Conservation (phyloP, 2,113 vertebrate species). For the Nannobrachium achirus region DNA sequence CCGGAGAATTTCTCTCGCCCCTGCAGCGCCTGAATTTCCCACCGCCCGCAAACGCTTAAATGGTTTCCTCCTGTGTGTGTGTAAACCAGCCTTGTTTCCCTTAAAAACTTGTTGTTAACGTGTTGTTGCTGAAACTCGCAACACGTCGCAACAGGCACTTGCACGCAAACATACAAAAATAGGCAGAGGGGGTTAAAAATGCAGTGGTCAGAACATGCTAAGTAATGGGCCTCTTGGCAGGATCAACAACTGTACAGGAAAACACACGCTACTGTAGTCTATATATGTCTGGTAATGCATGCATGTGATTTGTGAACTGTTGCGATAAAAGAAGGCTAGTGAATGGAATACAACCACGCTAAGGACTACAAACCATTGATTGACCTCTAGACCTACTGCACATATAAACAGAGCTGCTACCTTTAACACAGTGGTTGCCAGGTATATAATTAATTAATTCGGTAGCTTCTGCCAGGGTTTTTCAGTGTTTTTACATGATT, state of each 20-base stretch:
- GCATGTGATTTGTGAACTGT: no score
- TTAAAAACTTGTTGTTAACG: conserved; percentile 43
- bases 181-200: conserved; percentile 1
- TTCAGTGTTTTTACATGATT: no score
- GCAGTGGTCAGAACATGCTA: conserved; percentile 8
- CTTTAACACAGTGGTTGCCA: no score
- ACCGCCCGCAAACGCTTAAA: conserved; percentile 10
- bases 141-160: conserved; percentile 13
- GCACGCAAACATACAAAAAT: conserved; percentile 1
- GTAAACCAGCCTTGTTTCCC: conserved; percentile 28
- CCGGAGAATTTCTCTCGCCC: conserved; percentile 7
- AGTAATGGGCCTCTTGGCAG: neutral
- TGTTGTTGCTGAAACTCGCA: conserved; percentile 25
- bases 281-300: neutral
- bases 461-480: no score
- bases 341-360: no score
- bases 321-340: no score
- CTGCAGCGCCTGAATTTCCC: neutral
- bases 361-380: no score
- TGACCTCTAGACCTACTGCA: no score
- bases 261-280: conserved; percentile 13
- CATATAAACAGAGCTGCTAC: no score
- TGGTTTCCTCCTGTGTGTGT: conserved; percentile 33
- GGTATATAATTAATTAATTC: no score
- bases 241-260: conserved; percentile 11